Evolutionary conservation across 1,140 invertebrate species (phyloP).

Genomic region (Drosophila ironensis): DNA sequence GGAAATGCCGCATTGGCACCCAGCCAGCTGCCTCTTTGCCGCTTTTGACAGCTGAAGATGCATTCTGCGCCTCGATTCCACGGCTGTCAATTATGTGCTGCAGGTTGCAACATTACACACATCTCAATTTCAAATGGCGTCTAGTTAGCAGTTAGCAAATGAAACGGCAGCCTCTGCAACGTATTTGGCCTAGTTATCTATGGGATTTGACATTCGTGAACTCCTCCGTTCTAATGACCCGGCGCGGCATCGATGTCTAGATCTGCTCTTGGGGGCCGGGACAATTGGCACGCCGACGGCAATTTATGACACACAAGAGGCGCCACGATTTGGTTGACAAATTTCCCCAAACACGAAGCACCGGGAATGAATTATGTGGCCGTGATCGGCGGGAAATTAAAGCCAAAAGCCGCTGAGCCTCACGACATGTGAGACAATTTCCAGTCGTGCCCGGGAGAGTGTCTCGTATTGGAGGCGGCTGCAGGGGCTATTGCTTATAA

Average conservation of each 20-base stretch:
- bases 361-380: conserved; percentile 70
- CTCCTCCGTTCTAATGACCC: neutral
- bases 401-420: conserved; percentile 22
- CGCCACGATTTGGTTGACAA: conserved; percentile 76
- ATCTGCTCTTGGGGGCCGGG: conserved; percentile 3
- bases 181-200: conserved; percentile 12
- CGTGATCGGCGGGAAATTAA: conserved; percentile 58
- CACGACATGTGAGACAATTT: conserved; percentile 75
- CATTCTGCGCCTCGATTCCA: conserved; percentile 13
- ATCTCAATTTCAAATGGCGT: conserved; percentile 42
- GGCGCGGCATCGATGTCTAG: conserved; percentile 9
- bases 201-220: neutral
- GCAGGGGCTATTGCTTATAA: conserved; percentile 26
- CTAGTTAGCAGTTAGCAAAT: conserved; percentile 4
- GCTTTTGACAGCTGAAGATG: conserved; percentile 39
- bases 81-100: conserved; percentile 35
- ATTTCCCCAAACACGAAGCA: conserved; percentile 68
- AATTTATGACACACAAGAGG: conserved; percentile 67
- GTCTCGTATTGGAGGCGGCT: neutral
- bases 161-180: conserved; percentile 2
- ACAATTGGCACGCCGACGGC: conserved; percentile 45
- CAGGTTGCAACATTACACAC: conserved; percentile 42
- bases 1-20: neutral
- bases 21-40: conserved; percentile 22
- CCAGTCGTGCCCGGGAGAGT: conserved; percentile 52